Base-by-base conservation (phyloP, 2,797 vertebrate genomes). In the Sebastes variabilis region DNA sequence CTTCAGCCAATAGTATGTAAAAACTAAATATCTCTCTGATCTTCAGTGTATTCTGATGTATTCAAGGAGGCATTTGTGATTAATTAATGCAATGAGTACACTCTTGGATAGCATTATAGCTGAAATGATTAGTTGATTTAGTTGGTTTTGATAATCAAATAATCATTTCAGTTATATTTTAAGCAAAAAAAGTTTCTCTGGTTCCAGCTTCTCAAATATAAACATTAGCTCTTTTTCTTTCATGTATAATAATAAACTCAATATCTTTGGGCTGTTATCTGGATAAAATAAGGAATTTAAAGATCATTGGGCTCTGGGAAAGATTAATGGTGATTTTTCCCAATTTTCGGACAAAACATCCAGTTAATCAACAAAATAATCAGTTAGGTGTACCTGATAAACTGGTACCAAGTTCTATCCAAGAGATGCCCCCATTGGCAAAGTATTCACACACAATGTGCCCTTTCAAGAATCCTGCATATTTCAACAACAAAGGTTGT, bases 401-500 rank as follows among this genome's bases (percentile, higher is more conserved):
- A 79, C 24, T 59, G 24, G 18, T 36, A 14, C 27, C 14, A 8
- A 65, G 25, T 52, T 29, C 70, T 27, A 52, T 38, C 16, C 32
- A 32, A 18, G 8, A 64, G 7, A 64, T 20, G 46, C 12, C 49
- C 64, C 38, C 29, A 56, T 72, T 75, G 71, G 80, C 66, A 78
- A 66, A 82, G 58, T 78, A 60, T 55, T 74, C 71, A 38, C 66
- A 22, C 56, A 88, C 87, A 92, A 83, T 86, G 83, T 58, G 25
- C 56, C 64, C 88, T 78, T 83, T 92, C 78, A 89, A 73, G 55
- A 81, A 70, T 32, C 10, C 56, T 77, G 60, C 87, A 88, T 90
- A 83, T 86, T 91, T 93, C 69, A 71, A 30, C 60, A 89, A 94
- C 90, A 95, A 87, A 87, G 85, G 32, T 73, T 13, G 68, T 72